These are phyloP conservation scores for Asobara japonica DNA, from an alignment of 1,140 invertebrate species.

Conservation along the genomic window DNA sequence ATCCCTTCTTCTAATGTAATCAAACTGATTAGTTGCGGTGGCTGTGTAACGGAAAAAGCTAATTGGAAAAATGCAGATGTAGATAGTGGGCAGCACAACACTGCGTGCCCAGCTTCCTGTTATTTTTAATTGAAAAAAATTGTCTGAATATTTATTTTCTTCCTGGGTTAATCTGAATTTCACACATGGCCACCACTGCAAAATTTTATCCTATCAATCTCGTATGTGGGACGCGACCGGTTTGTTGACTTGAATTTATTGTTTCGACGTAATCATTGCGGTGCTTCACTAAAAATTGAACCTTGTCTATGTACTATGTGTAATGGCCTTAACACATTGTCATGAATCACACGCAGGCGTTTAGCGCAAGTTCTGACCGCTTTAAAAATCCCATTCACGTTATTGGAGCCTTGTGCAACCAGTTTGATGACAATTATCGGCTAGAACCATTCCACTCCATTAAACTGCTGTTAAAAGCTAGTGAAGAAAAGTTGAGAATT, in stretches of 20 bases:
- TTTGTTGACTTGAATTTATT: slow-evolving; percentile 8
- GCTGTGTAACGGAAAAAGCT: neutral
- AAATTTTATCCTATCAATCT: slow-evolving; percentile 2
- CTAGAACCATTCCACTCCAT: neutral
- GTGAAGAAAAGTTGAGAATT: no score
- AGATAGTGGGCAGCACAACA: neutral
- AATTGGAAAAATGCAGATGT: neutral
- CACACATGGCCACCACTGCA: neutral
- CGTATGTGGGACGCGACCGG: neutral
- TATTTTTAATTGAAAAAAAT: neutral
- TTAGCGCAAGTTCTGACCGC: neutral
- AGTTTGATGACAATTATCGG: neutral
- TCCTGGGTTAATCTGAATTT: neutral
- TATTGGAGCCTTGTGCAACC: neutral
- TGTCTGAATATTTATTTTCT: neutral
- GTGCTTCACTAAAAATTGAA: neutral
- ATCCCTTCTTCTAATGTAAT: neutral
- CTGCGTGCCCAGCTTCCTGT: neutral
- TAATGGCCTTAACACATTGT: slow-evolving; percentile 2
- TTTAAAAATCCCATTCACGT: slow-evolving; percentile 3
- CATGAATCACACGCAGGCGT: neutral
- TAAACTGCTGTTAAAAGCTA: no score
- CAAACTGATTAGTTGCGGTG: neutral
- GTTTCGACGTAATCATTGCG: slow-evolving; percentile 4
- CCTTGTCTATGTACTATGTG: neutral